Evolutionary conservation across 2,113 vertebrate genomes (phyloP).

Genomic region (Aegotheles bennettii): DNA sequence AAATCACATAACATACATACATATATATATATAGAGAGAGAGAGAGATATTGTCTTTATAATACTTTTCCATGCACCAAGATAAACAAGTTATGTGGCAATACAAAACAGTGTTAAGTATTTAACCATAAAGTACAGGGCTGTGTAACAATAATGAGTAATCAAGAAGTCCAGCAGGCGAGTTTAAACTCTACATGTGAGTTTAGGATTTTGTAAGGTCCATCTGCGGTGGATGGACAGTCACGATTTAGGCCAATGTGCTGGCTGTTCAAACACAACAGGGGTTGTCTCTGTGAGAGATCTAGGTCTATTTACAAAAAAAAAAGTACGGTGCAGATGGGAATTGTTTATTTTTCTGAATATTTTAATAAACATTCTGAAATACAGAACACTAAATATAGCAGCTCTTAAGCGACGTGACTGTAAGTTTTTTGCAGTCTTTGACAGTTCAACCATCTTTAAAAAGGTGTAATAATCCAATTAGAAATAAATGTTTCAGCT

Average conservation of each 20-base stretch:
- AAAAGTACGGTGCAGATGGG: too few relatives aligned
- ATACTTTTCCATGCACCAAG: background rate
- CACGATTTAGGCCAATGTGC: rapidly evolving
- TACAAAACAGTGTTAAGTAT: background rate
- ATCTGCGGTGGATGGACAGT: background rate
- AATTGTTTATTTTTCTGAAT: background rate
- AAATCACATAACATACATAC: too few relatives aligned
- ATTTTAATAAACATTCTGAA: background rate
- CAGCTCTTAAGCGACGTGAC: background rate
- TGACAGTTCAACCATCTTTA: background rate
- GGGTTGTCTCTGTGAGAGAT: background rate
- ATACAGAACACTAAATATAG: background rate
- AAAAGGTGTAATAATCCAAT: background rate
- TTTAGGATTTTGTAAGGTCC: background rate
- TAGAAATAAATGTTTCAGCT: background rate
- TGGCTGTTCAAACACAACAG: background rate
- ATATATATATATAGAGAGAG: too few relatives aligned
- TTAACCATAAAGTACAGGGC: background rate
- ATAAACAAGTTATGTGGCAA: background rate
- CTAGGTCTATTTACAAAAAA: background rate
- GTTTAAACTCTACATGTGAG: background rate
- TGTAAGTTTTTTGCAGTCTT: background rate
- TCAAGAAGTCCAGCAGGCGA: background rate
- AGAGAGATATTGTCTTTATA: background rate
- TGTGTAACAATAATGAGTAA: background rate